Base-by-base conservation (phyloP, 2,888 invertebrate genomes). In the Dolichomitus sp. region DNA sequence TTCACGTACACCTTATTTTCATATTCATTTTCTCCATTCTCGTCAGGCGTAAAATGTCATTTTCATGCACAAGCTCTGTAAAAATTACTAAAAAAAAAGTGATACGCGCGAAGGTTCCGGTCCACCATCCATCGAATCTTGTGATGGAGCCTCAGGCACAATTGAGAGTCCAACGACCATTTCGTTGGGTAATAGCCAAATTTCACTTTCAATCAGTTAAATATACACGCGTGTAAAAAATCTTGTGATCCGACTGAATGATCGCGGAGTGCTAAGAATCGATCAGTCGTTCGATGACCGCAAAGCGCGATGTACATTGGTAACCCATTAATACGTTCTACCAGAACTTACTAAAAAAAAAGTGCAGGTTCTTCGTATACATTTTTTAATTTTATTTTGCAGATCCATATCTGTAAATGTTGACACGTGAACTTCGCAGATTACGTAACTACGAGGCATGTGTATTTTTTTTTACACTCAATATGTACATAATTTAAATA, bases 141-240 rank as follows among this genome's bases (percentile, higher is more conserved):
- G 33, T 33, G 68, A n/a, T 17, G 40, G 30, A 42, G 57, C 59
- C 42, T 42, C 50, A 45, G 72, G 72, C 72, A 19, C 19, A 19
- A 61, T 3, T 19, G 27, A 40, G 61, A 77, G 50, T 30, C 69
- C 74, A 81, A 40, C 76, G 75, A 76, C 48, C 61, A 52, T 23
- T 54, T 59, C 70, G 80, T 88, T 87, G 79, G 85, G 86, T 88
- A 87, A 88, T 86, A 75, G 61, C 83, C 81, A 85, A 88, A 87
- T 88, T 88, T 88, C 86, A 88, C 88, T 88, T 88, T 88, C 87
- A 84, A 85, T 87, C 61, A 73, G 72, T 73, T 73, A 61, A 73
- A 61, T 61, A 50, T 65, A 50, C 66, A 37, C 66, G 66, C 42
- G 75, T 57, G 66, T 52, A 54, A 57, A 65, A 57, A 65, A 54